A percentile compares a stretch with the other conserved stretches of the same genome.
phyloP scores from a whole-genome alignment of 2,888 invertebrate genomes.

The Acleris holmiana region DNA sequence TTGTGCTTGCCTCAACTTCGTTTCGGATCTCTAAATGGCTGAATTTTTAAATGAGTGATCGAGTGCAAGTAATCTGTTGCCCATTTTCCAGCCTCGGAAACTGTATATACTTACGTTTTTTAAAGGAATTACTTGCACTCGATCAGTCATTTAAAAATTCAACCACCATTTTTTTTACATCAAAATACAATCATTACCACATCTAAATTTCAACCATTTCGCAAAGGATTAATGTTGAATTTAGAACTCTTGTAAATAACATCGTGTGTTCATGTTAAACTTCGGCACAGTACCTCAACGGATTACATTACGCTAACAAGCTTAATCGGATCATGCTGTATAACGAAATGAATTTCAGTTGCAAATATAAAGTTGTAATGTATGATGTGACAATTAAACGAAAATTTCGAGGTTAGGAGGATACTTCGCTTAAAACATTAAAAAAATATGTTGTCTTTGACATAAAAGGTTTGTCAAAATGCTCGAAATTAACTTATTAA shows the following conservation, averaged over 20 bases:
- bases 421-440: neutral
- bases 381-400: neutral
- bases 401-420: neutral
- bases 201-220: neutral
- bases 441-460: too few relatives aligned
- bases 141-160: neutral
- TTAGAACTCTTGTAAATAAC: neutral
- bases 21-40: too few relatives aligned
- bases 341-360: conserved; percentile 3
- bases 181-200: neutral
- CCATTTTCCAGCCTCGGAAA: too few relatives aligned
- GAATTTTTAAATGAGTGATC: too few relatives aligned
- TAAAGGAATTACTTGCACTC: too few relatives aligned
- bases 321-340: conserved; percentile 21
- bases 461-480: too few relatives aligned
- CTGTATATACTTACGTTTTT: too few relatives aligned
- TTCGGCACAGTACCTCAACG: conserved; percentile 12
- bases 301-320: conserved; percentile 27
- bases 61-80: too few relatives aligned
- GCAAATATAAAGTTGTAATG: neutral
- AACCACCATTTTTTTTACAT: neutral
- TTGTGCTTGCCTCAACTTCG: too few relatives aligned
- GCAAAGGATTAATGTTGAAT: neutral
- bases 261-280: conserved; percentile 1
- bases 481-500: too few relatives aligned